Evolutionary conservation across 2,888 invertebrate genomes (phyloP).

Genomic region (Catocala fraxini): DNA sequence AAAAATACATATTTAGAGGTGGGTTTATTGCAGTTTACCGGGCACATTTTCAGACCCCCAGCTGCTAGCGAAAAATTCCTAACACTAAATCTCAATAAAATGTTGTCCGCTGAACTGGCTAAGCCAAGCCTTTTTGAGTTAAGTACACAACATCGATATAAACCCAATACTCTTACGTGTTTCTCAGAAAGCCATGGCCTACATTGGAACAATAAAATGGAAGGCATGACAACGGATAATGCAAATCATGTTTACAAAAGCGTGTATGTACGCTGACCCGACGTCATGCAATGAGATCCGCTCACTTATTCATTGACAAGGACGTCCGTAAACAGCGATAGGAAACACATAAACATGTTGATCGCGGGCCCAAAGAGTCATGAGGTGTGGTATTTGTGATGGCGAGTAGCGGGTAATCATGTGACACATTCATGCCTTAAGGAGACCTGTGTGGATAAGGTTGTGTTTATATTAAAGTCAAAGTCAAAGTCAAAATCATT

Average conservation of each 20-base stretch:
- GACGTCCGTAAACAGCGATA: slow-evolving; percentile 26
- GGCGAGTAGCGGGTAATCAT: neutral
- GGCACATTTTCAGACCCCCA: too few species aligned
- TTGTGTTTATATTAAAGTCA: too few species aligned
- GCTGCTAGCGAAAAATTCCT: too few species aligned
- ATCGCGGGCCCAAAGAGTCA: neutral
- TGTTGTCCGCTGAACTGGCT: too few species aligned
- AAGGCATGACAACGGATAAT: slow-evolving; percentile 17
- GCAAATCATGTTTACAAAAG: slow-evolving; percentile 28
- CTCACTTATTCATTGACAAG: slow-evolving; percentile 34
- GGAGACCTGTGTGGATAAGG: too few species aligned
- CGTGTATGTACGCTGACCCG: slow-evolving; percentile 31
- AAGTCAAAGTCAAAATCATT: too few species aligned
- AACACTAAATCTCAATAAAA: too few species aligned
- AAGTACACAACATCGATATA: neutral
- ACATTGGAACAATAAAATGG: slow-evolving; percentile 14
- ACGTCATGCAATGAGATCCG: slow-evolving; percentile 23
- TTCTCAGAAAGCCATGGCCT: slow-evolving; percentile 1
- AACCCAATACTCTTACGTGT: neutral
- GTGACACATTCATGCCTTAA: too few species aligned
- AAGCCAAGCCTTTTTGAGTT: neutral
- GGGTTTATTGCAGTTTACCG: too few species aligned
- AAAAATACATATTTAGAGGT: too few species aligned
- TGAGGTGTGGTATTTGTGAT: neutral
- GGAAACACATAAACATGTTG: slow-evolving; percentile 33